These are phyloP conservation scores for Odontamblyopus rebecca DNA, from an alignment of 2,797 vertebrate species.

Conservation along the genomic window DNA sequence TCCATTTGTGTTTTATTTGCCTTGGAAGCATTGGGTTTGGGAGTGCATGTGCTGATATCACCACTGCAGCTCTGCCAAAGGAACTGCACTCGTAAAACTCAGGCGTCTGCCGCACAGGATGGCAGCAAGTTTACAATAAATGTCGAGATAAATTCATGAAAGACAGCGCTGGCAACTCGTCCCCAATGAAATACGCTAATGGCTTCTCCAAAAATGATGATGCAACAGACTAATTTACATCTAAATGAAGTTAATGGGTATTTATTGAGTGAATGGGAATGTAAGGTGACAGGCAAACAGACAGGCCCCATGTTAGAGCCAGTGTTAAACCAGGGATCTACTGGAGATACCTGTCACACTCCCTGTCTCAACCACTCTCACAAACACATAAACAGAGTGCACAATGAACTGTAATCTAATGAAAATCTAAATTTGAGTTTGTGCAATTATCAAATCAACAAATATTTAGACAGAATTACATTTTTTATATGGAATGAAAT, in stretches of 20 bases:
- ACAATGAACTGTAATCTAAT: no score
- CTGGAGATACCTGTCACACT: conserved; percentile 33
- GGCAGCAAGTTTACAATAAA: conserved; percentile 72
- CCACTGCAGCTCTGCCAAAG: conserved; percentile 60
- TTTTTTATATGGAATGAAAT: no score
- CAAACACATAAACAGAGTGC: conserved; percentile 24
- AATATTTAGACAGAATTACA: no score
- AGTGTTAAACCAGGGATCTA: conserved; percentile 6
- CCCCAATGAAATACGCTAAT: conserved; percentile 67
- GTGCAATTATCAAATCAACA: no score
- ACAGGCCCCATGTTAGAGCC: conserved; percentile 18
- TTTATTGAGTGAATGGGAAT: conserved; percentile 32
- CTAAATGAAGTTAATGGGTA: conserved; percentile 44
- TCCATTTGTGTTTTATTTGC: conserved; percentile 61
- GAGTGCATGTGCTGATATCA: conserved; percentile 50
- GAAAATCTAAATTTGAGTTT: no score
- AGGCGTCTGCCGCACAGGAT: conserved; percentile 62
- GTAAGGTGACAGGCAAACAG: conserved; percentile 12
- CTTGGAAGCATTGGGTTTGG: conserved; percentile 55
- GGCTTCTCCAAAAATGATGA: conserved; percentile 46
- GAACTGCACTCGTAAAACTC: conserved; percentile 69
- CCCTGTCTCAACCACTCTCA: conserved; percentile 36
- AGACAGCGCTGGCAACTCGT: conserved; percentile 57
- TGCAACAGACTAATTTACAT: conserved; percentile 44
- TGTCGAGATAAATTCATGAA: conserved; percentile 71